Base-by-base conservation (phyloP, 1,140 invertebrate genomes). In the Drosophila ogumai region DNA sequence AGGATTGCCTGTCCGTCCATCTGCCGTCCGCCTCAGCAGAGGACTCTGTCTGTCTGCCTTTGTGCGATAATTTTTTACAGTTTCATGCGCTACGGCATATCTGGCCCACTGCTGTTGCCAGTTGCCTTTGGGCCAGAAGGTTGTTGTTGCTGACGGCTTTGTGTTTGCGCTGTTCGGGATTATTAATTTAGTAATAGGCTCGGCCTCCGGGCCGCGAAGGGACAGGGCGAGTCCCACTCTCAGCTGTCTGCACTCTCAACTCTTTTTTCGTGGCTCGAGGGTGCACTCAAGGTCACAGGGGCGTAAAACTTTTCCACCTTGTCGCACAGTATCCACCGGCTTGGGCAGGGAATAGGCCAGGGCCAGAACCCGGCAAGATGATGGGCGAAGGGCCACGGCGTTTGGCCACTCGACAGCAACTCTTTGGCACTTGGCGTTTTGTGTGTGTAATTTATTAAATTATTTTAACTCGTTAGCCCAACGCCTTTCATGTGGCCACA, bases 121-220 rank as follows among this genome's bases (percentile, higher is more conserved):
- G 36, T 15, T 43, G 59, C 71, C 57, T 74, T 56, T 63, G 43
- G 64, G 47, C 60, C 65, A 43, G 22, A 52, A 31, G 22, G 40
- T 71, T 75, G 68, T 31, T 43, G 41, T 40, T 57, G 57, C 55
- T 63, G 54, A 64, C 60, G 73, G 41, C 46, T 38, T 57, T 74
- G 54, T 73, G 56, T 65, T 79, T 73, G 58, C 36, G 57, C 63
- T 63, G 74, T 64, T 73, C 28, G 79, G 74, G 74, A 78, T 86
- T 86, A 86, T 86, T 86, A 86, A 86, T 86, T 86, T 80, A 79
- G 82, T 86, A 86, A 86, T 86, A 86, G 82, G 82, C 82, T 72
- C 74, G 59, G 57, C 64, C 69, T 38, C 49, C 19, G 57, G 61
- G 32, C 25, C 46, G 12, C 10, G 8, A 28, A 19, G 12, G 47